A percentile compares a stretch with the other conserved stretches of the same genome.
Conservation (phyloP, 1,140 invertebrate species). For the Atopsyche davidsoni region DNA sequence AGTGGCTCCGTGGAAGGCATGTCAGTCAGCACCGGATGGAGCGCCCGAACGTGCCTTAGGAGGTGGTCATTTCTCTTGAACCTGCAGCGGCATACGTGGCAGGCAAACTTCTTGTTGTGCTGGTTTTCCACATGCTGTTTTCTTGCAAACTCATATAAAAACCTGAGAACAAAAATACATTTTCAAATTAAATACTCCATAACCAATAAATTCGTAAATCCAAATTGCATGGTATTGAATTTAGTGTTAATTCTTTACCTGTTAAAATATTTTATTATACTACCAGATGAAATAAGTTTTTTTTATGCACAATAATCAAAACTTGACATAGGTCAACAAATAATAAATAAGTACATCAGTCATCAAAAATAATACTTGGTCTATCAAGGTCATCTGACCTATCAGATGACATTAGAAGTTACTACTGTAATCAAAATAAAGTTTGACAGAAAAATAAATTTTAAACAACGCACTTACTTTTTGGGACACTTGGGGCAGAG, state of each 20-base stretch:
- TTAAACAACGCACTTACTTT: no score
- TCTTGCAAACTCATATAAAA: not conserved
- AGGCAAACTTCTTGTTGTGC: conserved; percentile 4
- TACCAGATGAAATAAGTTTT: not conserved
- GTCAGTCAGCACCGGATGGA: no score
- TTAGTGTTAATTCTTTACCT: not conserved
- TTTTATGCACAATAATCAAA: no score
- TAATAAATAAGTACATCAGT: no score
- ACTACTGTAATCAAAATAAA: no score
- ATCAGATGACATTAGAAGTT: no score
- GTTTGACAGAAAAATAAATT: no score
- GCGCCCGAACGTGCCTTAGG: conserved; percentile 12
- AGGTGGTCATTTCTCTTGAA: conserved; percentile 22
- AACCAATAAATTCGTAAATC: conserved; percentile 1
- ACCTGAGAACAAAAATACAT: not conserved
- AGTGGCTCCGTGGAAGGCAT: no score
- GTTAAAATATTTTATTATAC: not conserved
- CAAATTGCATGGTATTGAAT: conserved; percentile 2
- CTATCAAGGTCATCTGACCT: no score
- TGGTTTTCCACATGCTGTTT: not conserved
- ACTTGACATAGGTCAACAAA: no score
- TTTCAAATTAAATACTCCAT: conserved; percentile 7
- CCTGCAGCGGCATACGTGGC: conserved; percentile 7
- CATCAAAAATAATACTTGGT: no score
- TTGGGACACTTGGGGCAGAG: no score